Evolutionary conservation across 2,797 vertebrate genomes (phyloP).

Genomic region (Chelon labrosus): DNA sequence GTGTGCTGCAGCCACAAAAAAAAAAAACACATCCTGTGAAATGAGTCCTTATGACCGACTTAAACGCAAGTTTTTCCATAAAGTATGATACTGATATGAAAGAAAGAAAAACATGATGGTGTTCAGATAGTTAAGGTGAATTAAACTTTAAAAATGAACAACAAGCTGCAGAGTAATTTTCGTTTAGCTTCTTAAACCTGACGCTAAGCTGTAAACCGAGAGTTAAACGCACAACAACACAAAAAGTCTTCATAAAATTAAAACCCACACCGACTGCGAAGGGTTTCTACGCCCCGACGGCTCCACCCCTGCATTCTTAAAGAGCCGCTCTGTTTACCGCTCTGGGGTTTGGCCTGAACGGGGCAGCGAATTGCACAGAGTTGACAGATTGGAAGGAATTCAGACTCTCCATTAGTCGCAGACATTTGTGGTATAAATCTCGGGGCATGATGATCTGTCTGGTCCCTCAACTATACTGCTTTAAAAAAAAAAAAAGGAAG

Average conservation of each 20-base stretch:
- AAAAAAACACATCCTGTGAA: conserved; percentile 61
- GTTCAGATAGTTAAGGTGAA: neutral
- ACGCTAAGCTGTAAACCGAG: neutral
- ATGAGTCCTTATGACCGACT: neutral
- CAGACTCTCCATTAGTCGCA: conserved; percentile 7
- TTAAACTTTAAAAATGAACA: neutral
- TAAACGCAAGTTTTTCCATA: neutral
- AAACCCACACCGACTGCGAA: conserved; percentile 14
- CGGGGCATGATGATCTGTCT: neutral
- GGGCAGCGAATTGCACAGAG: conserved; percentile 57
- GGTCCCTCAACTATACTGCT: too few species aligned
- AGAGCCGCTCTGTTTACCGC: conserved; percentile 58
- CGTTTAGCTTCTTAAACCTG: too few species aligned
- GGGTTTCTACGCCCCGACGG: conserved; percentile 13
- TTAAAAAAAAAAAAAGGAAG: too few species aligned
- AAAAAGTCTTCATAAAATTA: conserved; percentile 6
- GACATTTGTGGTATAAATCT: neutral
- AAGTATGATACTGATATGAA: neutral
- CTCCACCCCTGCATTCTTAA: conserved; percentile 70
- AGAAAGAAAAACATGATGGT: neutral
- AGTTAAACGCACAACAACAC: neutral
- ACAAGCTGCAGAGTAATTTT: neutral
- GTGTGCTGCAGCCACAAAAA: conserved; percentile 3
- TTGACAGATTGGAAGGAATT: conserved; percentile 56
- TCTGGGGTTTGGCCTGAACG: conserved; percentile 27